Percentiles rank a stretch among this genome's conserved stretches.
phyloP scores from a whole-genome alignment of 2,888 invertebrate species.

The Oligia latruncula region DNA sequence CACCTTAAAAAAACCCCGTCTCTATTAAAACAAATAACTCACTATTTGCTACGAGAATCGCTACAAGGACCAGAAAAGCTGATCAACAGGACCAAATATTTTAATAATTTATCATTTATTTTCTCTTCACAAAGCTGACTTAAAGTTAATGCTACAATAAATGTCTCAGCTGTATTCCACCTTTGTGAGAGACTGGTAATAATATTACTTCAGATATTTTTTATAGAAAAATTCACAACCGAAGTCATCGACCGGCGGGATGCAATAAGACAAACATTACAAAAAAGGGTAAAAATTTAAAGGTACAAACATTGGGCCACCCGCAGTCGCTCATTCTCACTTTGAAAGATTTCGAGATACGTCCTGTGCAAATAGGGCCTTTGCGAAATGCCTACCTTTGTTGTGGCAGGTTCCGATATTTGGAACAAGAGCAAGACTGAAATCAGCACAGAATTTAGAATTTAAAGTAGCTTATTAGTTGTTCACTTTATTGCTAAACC shows the following conservation, averaged over 20 bases:
- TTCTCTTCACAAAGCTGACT: too few relatives aligned
- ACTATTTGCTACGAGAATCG: not conserved
- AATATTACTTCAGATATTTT: conserved; percentile 16
- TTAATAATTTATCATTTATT: not conserved
- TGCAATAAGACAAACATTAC: conserved; percentile 51
- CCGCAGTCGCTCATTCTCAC: conserved; percentile 72
- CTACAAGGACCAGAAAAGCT: not conserved
- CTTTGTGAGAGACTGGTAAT: too few relatives aligned
- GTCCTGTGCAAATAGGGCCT: conserved; percentile 69
- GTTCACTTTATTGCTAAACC: not conserved
- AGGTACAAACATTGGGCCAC: conserved; percentile 70
- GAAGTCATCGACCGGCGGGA: conserved; percentile 58
- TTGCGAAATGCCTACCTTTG: conserved; percentile 63
- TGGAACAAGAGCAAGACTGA: not conserved
- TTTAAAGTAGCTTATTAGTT: not conserved
- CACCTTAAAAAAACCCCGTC: not conserved
- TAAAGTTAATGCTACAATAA: too few relatives aligned
- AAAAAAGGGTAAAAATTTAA: conserved; percentile 58
- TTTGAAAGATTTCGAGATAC: conserved; percentile 64
- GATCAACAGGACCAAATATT: conserved; percentile 3
- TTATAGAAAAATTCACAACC: conserved; percentile 27
- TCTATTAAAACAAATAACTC: not conserved
- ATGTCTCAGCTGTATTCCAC: too few relatives aligned
- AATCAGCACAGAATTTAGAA: not conserved
- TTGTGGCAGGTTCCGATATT: conserved; percentile 12